These are phyloP conservation scores for Eupithecia exiguata DNA, from an alignment of 2,888 invertebrate genomes.

Conservation along the genomic window DNA sequence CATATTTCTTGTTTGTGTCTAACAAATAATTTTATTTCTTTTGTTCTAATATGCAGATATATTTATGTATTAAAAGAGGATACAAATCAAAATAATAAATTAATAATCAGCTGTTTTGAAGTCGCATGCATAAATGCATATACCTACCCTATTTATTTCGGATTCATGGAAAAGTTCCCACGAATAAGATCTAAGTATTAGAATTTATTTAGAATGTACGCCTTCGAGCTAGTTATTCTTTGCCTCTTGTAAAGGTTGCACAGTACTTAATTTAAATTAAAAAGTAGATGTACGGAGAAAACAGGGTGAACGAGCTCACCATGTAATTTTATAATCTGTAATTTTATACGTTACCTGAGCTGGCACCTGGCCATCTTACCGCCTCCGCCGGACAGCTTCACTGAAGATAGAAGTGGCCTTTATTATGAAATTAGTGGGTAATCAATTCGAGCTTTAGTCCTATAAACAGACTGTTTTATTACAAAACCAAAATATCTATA, in stretches of 20 bases:
- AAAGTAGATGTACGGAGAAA: not conserved
- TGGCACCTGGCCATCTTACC: conserved; percentile 31
- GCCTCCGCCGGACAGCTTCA: conserved; percentile 9
- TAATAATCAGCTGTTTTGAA: no score
- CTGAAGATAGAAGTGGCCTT: conserved; percentile 13
- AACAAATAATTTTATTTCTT: no score
- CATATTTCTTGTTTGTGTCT: no score
- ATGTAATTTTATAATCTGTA: no score
- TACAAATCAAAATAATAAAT: no score
- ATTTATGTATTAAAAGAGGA: no score
- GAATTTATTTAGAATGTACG: not conserved
- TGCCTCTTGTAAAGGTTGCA: not conserved
- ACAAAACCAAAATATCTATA: not conserved
- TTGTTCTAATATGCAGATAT: no score
- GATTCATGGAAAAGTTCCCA: not conserved
- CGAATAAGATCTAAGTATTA: not conserved
- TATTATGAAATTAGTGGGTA: not conserved
- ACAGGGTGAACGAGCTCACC: conserved; percentile 25
- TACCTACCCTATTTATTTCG: no score
- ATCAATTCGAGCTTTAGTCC: not conserved
- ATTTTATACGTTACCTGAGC: conserved; percentile 29
- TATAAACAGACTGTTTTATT: not conserved
- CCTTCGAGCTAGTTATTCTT: not conserved
- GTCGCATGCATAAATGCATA: no score
- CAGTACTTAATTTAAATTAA: not conserved